Percentiles rank a stretch among this genome's conserved stretches.
phyloP scores from a whole-genome alignment of 92 coral and sea anemone species.

The Siderastrea siderea region DNA sequence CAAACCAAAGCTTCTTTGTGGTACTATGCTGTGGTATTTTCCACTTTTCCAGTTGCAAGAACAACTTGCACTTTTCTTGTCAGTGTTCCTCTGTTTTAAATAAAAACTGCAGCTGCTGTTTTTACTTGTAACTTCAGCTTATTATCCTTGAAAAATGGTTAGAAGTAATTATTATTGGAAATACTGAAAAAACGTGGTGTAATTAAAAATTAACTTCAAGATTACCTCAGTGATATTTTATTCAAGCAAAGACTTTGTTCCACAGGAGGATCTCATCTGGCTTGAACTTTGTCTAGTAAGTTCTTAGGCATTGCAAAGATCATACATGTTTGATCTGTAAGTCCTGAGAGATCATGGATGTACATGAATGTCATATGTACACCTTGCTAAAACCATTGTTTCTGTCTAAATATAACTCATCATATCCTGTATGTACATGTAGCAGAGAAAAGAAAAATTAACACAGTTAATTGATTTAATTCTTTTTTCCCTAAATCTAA shows the following conservation, averaged over 20 bases:
- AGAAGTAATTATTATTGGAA: background rate
- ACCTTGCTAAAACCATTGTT: background rate
- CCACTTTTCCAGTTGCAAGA: too few species aligned
- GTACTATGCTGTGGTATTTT: too few species aligned
- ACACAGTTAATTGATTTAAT: too few species aligned
- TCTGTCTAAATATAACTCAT: background rate
- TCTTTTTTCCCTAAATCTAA: too few species aligned
- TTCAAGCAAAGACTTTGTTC: slow-evolving; percentile 10
- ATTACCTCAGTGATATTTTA: background rate
- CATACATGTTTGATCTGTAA: slow-evolving; percentile 10
- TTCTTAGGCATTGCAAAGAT: slow-evolving; percentile 1
- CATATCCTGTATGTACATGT: too few species aligned
- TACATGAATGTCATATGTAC: background rate
- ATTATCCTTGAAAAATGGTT: background rate
- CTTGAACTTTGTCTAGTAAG: background rate
- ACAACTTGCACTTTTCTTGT: too few species aligned
- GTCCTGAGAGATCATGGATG: background rate
- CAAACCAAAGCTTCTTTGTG: too few species aligned
- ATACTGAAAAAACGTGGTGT: background rate
- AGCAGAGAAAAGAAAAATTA: too few species aligned
- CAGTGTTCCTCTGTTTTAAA: too few species aligned
- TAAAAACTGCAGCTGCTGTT: background rate
- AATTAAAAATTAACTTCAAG: too few species aligned
- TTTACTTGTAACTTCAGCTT: background rate
- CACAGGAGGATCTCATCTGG: slow-evolving; percentile 14